phyloP scores from a whole-genome alignment of 2,113 vertebrate species.

The Saccopteryx leptura region DNA sequence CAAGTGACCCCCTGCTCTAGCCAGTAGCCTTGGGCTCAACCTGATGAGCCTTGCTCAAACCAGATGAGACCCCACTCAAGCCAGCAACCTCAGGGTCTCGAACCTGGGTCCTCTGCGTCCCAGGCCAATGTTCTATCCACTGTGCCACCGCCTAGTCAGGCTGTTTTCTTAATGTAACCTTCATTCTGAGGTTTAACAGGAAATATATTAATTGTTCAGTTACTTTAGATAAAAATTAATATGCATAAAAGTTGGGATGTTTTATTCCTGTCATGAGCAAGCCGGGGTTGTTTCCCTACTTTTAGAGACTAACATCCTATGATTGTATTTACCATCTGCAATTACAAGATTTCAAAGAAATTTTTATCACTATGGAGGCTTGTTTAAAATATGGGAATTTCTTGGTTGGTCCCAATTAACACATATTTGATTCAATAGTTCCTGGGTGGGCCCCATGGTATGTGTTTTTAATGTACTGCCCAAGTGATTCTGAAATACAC shows the following conservation, averaged over 20 bases:
- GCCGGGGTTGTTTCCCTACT: not conserved
- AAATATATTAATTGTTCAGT: not conserved
- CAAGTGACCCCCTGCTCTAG: too few species aligned
- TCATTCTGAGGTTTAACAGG: not conserved
- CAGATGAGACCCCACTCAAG: too few species aligned
- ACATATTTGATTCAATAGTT: not conserved
- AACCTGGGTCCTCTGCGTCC: too few species aligned
- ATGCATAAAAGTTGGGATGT: not conserved
- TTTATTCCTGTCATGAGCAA: not conserved
- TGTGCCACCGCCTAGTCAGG: too few species aligned
- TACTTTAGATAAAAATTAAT: slow-evolving; percentile 2
- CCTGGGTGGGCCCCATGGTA: not conserved
- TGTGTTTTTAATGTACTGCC: not conserved
- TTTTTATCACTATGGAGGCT: not conserved
- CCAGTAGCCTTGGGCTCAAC: too few species aligned
- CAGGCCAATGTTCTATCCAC: too few species aligned
- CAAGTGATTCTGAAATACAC: not conserved
- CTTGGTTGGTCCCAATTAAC: not conserved
- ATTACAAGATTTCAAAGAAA: not conserved
- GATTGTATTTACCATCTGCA: not conserved
- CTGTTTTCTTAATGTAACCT: not conserved
- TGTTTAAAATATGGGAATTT: not conserved
- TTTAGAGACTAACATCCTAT: not conserved
- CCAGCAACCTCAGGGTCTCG: too few species aligned
- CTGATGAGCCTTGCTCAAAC: too few species aligned